Percentiles rank a stretch among this genome's conserved stretches.
Conservation (phyloP, 2,113 vertebrate genomes). For the Phodopus roborovskii region DNA sequence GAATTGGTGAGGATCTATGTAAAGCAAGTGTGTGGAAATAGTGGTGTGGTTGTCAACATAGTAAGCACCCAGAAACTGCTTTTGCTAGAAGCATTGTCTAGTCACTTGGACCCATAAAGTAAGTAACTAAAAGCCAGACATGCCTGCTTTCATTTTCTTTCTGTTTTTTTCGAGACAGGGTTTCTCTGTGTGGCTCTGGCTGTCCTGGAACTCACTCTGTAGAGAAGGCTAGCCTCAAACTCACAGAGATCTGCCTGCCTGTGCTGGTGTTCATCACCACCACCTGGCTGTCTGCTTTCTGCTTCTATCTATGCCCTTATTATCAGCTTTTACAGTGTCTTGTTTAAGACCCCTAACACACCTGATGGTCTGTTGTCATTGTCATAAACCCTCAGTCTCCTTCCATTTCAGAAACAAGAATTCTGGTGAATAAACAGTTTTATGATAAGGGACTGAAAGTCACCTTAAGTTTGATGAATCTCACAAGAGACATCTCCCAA, state of each 20-base stretch:
- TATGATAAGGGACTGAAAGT: neutral
- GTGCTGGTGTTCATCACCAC: neutral
- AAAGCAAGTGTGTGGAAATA: neutral
- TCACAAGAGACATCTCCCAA: neutral
- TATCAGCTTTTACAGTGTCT: neutral
- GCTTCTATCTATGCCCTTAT: neutral
- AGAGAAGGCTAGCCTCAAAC: neutral
- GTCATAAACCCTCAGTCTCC: neutral
- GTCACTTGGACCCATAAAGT: neutral
- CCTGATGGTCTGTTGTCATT: neutral
- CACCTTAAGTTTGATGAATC: neutral
- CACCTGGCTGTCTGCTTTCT: neutral
- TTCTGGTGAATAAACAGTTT: neutral
- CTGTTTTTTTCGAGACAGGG: neutral
- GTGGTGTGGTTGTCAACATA: neutral
- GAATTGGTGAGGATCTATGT: neutral
- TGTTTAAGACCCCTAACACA: neutral
- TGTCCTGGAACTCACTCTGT: neutral
- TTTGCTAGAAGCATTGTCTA: neutral
- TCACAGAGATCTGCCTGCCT: neutral
- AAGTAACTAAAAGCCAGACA: neutral
- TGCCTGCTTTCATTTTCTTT: neutral
- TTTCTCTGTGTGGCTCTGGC: neutral
- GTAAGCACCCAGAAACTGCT: neutral
- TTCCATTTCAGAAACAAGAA: neutral